phyloP scores from a whole-genome alignment of 2,888 invertebrate genomes.

The Megalurothrips usitatus region DNA sequence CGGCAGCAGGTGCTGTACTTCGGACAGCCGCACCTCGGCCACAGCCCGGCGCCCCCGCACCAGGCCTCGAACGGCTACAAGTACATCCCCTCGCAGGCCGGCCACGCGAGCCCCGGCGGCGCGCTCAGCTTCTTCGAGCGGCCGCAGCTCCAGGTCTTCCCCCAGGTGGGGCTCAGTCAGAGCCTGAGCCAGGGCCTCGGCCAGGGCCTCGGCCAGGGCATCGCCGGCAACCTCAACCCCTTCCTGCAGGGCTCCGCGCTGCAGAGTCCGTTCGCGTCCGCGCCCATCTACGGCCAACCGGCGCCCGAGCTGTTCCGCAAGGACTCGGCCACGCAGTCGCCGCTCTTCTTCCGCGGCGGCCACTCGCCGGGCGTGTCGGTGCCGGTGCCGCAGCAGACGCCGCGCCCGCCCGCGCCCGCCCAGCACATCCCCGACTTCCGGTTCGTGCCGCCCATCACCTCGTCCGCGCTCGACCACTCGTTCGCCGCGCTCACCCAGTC shows the following conservation, averaged over 20 bases:
- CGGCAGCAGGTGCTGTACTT: not conserved
- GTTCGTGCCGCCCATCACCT: constrained; percentile 50
- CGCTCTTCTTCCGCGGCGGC: constrained; percentile 39
- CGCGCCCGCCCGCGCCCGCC: constrained; percentile 48
- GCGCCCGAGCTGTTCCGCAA: constrained; percentile 12
- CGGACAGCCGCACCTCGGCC: not conserved
- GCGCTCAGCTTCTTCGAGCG: constrained; percentile 1
- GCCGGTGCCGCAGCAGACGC: constrained; percentile 48
- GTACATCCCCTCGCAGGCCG: not conserved
- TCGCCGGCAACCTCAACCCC: not conserved
- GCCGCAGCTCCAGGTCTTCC: constrained; percentile 12
- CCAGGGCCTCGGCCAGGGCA: constrained; percentile 33
- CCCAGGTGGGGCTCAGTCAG: not conserved
- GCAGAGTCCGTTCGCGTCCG: constrained; percentile 3
- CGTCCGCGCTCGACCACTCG: constrained; percentile 44
- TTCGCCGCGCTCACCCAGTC: constrained; percentile 29
- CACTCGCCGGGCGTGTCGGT: constrained; percentile 36
- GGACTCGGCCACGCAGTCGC: constrained; percentile 23
- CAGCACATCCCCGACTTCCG: constrained; percentile 43
- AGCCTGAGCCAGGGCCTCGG: constrained; percentile 1
- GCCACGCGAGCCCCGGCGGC: not conserved
- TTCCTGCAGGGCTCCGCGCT: constrained; percentile 3
- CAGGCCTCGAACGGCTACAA: not conserved
- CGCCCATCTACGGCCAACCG: constrained; percentile 13
- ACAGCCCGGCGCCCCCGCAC: not conserved